These are phyloP conservation scores for Gopherus flavomarginatus DNA, from an alignment of 2,113 vertebrate genomes.

Conservation along the genomic window DNA sequence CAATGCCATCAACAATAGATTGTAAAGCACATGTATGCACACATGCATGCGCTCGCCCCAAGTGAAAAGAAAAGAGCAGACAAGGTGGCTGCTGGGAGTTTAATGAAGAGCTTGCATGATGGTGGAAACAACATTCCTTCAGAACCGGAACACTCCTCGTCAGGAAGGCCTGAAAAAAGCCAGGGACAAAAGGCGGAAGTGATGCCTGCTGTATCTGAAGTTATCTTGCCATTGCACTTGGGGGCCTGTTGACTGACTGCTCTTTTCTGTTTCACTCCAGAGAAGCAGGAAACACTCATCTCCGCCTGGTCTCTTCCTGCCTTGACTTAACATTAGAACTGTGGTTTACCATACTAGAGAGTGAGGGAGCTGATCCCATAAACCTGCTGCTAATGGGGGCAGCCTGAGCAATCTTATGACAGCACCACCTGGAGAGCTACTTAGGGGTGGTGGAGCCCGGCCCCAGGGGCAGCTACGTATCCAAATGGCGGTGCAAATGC, in stretches of 20 bases:
- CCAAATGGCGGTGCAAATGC: not conserved
- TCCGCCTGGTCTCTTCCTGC: conserved; percentile 68
- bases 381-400: not conserved
- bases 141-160: conserved; percentile 56
- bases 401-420: not conserved
- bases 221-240: conserved; percentile 72
- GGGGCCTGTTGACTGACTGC: conserved; percentile 58
- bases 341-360: not conserved
- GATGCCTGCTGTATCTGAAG: conserved; percentile 54
- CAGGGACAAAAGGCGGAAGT: conserved; percentile 79
- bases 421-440: not conserved
- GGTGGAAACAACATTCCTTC: conserved; percentile 56
- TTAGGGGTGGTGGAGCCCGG: not conserved
- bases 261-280: not conserved
- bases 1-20: not conserved
- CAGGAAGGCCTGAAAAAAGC: conserved; percentile 78
- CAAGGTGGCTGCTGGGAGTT: rapidly evolving
- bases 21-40: not conserved
- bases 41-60: rapidly evolving
- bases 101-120: not conserved
- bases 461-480: not conserved
- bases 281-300: conserved; percentile 73
- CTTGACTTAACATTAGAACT: not conserved
- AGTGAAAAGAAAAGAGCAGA: not conserved
- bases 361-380: not conserved